Conservation (phyloP, 2,888 invertebrate species). For the Malthinus flaveolus region DNA sequence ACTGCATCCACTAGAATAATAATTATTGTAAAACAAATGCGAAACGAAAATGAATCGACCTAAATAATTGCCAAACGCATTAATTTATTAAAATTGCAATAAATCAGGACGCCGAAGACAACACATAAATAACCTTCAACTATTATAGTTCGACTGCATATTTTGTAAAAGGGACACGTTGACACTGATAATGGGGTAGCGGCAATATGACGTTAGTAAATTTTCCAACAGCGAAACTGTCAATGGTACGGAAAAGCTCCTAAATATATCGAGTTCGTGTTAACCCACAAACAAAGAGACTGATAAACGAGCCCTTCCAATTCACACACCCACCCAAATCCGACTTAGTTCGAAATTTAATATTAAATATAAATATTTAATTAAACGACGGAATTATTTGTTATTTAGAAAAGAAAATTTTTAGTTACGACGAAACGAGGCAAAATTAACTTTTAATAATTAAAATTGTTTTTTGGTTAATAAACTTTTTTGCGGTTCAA, state of each 20-base stretch:
- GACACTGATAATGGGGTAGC: conserved; percentile 17
- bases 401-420: conserved; percentile 1
- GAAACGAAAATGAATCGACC: too few relatives aligned
- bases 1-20: too few relatives aligned
- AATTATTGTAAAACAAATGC: too few relatives aligned
- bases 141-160: conserved; percentile 9
- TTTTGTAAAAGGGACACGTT: conserved; percentile 15
- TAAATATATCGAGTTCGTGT: conserved; percentile 22
- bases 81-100: conserved; percentile 9
- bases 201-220: conserved; percentile 22
- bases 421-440: too few relatives aligned
- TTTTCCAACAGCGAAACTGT: conserved; percentile 19
- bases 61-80: too few relatives aligned
- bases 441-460: too few relatives aligned
- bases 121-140: conserved; percentile 17
- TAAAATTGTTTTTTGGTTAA: too few relatives aligned
- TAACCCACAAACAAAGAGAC: conserved; percentile 24
- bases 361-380: conserved; percentile 13
- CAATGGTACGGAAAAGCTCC: conserved; percentile 18
- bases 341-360: conserved; percentile 19
- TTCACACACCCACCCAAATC: conserved; percentile 17
- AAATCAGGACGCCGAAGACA: conserved; percentile 11
- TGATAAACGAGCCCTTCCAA: conserved; percentile 24
- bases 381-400: conserved; percentile 5
- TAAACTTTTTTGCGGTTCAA: too few relatives aligned